Evolutionary conservation across 2,797 vertebrate species (phyloP).

Genomic region (Microctenopoma stevenorrisi): DNA sequence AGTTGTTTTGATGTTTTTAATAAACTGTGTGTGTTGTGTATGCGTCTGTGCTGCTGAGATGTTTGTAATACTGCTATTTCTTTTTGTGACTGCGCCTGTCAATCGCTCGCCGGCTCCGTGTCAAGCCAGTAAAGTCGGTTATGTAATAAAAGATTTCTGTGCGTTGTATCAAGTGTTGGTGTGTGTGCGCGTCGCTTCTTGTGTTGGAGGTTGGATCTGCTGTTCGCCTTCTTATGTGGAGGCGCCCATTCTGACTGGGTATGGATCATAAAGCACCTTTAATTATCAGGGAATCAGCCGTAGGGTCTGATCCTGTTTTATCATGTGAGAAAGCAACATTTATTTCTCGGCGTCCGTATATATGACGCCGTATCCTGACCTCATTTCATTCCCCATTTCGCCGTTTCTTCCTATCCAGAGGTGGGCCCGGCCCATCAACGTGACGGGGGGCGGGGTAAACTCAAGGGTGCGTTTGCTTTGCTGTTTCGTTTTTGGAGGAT

Average conservation of each 20-base stretch:
- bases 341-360: not conserved
- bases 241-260: not conserved
- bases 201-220: not conserved
- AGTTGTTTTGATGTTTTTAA: constrained; percentile 44
- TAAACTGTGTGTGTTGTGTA: constrained; percentile 47
- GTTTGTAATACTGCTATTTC: constrained; percentile 40
- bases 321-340: not conserved
- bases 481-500: not conserved
- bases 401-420: constrained; percentile 26
- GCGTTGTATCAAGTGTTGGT: constrained; percentile 40
- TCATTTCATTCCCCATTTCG: constrained; percentile 55
- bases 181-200: constrained; percentile 23
- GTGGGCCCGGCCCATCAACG: constrained; percentile 34
- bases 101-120: constrained; percentile 52
- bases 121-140: constrained; percentile 73
- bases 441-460: constrained; percentile 48
- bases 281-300: not conserved
- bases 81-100: constrained; percentile 41
- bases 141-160: constrained; percentile 77
- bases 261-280: accelerated
- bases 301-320: not conserved
- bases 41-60: constrained; percentile 53
- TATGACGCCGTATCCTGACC: constrained; percentile 44
- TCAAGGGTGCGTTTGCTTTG: constrained; percentile 49
- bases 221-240: not conserved